Base-by-base conservation (phyloP, 2,888 invertebrate species). In the Agrochola macilenta region DNA sequence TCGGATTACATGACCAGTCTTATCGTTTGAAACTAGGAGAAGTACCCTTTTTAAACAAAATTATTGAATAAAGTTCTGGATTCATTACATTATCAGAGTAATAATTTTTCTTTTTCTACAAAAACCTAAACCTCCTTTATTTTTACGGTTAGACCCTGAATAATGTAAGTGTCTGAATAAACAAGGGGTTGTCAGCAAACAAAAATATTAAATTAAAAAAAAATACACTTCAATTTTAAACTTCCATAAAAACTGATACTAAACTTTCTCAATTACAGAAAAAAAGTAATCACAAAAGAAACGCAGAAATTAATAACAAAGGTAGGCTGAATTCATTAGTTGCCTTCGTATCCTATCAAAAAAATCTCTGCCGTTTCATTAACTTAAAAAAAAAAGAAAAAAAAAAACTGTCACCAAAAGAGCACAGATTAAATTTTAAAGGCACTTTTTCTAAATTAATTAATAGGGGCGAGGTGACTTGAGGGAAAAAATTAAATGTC, bases 401-500 rank as follows among this genome's bases (percentile, higher is more conserved):
- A 90, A 91, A 91, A 92, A 91, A 91, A 95, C 92, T 94, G 95
- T 95, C 95, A 92, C 93, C 93, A 89, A 91, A 94, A 94, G 91
- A 93, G 94, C 93, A 92, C 89, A 95, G 95, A 96, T 96, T 96
- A 96, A 96, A 96, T 95, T 95, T 95, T 95, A 95, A 94, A 92
- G 94, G 94, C 91, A 93, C 93, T 95, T 94, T 93, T 94, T 94
- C 93, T 93, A 94, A 96, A 95, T 95, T 96, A 96, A 96, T 96
- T 96, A 96, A 95, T 94, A 94, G 86, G 89, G 89, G 89, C 72
- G 93, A 94, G 94, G 94, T 93, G 94, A 93, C 92, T 79, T 89
- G 92, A 91, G 91, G 91, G 91, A 95, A 96, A 96, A 96, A 96
- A 96, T 96, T 95, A 96, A 96, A 96, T 93, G 96, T 96, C 95